These are phyloP conservation scores for Emydoidea blandingii DNA, from an alignment of 2,797 vertebrate genomes.

Conservation along the genomic window DNA sequence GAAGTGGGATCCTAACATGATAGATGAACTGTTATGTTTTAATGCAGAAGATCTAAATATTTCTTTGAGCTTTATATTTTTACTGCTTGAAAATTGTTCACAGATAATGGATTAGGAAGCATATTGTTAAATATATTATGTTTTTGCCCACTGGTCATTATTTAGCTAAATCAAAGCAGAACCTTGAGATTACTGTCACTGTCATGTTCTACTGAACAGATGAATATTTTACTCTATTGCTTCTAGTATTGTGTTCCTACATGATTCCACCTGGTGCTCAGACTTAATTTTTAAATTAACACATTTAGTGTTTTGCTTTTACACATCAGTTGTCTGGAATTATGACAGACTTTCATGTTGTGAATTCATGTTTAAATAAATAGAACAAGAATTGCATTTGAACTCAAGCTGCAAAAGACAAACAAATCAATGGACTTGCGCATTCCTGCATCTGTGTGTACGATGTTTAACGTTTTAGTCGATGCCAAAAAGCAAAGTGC, in stretches of 20 bases:
- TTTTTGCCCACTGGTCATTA: background rate
- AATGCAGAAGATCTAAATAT: background rate
- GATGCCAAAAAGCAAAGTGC: constrained; percentile 94
- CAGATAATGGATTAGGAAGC: constrained; percentile 25
- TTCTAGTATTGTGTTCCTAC: constrained; percentile 4
- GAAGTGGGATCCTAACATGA: background rate
- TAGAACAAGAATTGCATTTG: constrained; percentile 96
- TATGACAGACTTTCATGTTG: constrained; percentile 36
- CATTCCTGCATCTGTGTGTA: constrained; percentile 90
- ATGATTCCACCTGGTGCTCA: background rate
- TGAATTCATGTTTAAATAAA: constrained; percentile 68
- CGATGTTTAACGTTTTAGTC: constrained; percentile 96
- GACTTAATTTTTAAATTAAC: constrained; percentile 43
- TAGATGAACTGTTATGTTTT: background rate
- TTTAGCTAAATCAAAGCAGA: constrained; percentile 30
- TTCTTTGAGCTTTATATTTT: background rate
- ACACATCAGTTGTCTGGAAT: background rate
- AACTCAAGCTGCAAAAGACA: constrained; percentile 92
- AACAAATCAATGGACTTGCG: constrained; percentile 92
- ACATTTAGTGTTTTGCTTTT: constrained; percentile 22
- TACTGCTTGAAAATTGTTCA: constrained; percentile 8
- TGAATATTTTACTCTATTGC: background rate
- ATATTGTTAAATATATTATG: constrained; percentile 14
- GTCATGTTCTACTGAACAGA: background rate
- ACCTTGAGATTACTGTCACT: constrained; percentile 28